phyloP scores from a whole-genome alignment of 2,797 vertebrate species.

The Semotilus atromaculatus region DNA sequence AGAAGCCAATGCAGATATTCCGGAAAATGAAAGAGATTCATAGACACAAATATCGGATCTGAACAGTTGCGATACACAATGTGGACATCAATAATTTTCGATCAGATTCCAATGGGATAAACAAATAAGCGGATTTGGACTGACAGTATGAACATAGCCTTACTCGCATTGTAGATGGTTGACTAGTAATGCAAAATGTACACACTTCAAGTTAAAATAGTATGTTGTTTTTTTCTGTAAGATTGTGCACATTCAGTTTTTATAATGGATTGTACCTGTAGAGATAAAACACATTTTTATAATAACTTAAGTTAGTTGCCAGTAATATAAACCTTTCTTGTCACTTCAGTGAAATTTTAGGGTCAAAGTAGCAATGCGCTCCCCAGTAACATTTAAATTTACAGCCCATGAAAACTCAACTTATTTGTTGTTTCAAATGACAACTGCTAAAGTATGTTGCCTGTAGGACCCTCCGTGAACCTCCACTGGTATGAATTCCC shows the following conservation, averaged over 20 bases:
- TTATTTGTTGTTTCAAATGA: slow-evolving; percentile 13
- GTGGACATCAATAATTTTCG: too few species aligned
- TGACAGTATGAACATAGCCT: too few species aligned
- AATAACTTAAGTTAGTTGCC: neutral
- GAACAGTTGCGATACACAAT: too few species aligned
- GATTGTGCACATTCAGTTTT: neutral
- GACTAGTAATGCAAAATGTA: neutral
- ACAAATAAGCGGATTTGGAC: too few species aligned
- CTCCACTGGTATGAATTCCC: slow-evolving; percentile 37
- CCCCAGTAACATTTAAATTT: neutral
- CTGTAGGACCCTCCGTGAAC: slow-evolving; percentile 30
- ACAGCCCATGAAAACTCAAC: slow-evolving; percentile 3
- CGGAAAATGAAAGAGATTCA: too few species aligned
- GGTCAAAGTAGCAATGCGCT: neutral
- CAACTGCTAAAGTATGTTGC: slow-evolving; percentile 35
- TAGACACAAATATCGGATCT: too few species aligned
- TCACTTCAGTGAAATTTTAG: neutral
- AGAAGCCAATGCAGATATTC: too few species aligned
- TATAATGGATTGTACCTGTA: neutral
- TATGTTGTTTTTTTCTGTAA: neutral
- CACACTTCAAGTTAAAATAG: neutral
- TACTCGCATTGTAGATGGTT: too few species aligned
- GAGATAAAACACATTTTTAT: neutral
- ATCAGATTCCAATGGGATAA: too few species aligned
- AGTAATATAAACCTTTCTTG: neutral